A percentile compares a stretch with the other conserved stretches of the same genome.
phyloP scores from a whole-genome alignment of 2,888 invertebrate species.

The Drosophila falleni region DNA sequence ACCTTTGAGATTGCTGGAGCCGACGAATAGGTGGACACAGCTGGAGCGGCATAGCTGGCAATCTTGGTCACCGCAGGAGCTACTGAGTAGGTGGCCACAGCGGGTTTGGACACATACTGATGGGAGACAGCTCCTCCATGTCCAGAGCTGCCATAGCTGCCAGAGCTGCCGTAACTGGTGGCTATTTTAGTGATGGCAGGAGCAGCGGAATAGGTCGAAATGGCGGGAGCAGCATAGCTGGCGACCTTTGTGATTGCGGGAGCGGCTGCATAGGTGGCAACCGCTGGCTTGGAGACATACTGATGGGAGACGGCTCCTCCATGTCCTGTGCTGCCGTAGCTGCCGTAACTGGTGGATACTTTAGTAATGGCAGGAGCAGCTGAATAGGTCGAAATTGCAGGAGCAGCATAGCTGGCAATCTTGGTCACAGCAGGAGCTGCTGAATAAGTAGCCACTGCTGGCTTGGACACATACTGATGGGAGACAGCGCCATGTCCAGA shows the following conservation, averaged over 20 bases:
- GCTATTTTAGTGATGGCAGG: constrained; percentile 29
- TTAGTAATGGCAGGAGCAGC: constrained; percentile 38
- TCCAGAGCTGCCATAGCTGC: constrained; percentile 26
- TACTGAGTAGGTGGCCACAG: constrained; percentile 40
- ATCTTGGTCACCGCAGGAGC: constrained; percentile 53
- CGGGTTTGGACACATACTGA: constrained; percentile 72
- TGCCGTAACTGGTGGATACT: neutral
- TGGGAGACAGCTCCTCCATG: constrained; percentile 57
- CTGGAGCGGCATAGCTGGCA: constrained; percentile 8
- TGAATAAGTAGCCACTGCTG: constrained; percentile 49
- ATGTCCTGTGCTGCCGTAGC: constrained; percentile 51
- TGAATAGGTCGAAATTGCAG: constrained; percentile 28
- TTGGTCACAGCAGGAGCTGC: constrained; percentile 56
- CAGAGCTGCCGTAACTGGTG: constrained; percentile 23
- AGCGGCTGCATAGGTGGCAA: constrained; percentile 46
- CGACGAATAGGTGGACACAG: constrained; percentile 2
- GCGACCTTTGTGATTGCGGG: constrained; percentile 46
- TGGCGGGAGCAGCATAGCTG: constrained; percentile 46
- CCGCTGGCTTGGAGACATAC: constrained; percentile 44
- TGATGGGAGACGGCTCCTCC: constrained; percentile 70
- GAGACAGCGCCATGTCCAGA: constrained; percentile 44
- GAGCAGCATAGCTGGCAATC: constrained; percentile 6
- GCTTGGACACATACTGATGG: constrained; percentile 71
- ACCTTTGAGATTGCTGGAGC: constrained; percentile 58
- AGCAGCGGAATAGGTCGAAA: constrained; percentile 50